Conservation (phyloP, 1,140 invertebrate genomes). For the Papilio glaucus region DNA sequence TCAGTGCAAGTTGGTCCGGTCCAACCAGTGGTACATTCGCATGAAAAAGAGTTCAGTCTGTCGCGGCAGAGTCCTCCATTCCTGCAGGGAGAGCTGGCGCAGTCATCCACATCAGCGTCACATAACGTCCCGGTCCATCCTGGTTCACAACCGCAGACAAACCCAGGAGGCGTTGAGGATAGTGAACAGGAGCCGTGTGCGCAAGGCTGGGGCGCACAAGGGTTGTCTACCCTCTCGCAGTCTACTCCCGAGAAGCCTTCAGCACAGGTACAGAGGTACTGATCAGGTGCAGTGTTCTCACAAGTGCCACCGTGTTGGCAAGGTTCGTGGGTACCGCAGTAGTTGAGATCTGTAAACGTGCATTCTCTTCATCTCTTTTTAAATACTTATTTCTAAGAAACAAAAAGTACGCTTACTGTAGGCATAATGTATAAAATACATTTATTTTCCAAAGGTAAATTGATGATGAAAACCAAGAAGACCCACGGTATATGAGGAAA, state of each 20-base stretch:
- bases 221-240: slow-evolving; percentile 96
- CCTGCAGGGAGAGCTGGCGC: slow-evolving; percentile 92
- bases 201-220: slow-evolving; percentile 95
- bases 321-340: slow-evolving; percentile 98
- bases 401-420: too few species aligned
- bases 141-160: slow-evolving; percentile 92
- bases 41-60: slow-evolving; percentile 85
- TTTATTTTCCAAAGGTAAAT: too few species aligned
- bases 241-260: slow-evolving; percentile 95
- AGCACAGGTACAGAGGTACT: slow-evolving; percentile 95
- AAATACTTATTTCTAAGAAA: too few species aligned
- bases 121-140: slow-evolving; percentile 94
- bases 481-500: too few species aligned
- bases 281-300: slow-evolving; percentile 96
- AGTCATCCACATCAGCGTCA: slow-evolving; percentile 83
- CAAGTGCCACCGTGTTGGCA: slow-evolving; percentile 98
- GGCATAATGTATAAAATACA: too few species aligned
- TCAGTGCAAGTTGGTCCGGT: slow-evolving; percentile 63
- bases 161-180: slow-evolving; percentile 79
- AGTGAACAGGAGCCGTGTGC: slow-evolving; percentile 90
- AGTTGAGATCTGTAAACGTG: slow-evolving; percentile 93
- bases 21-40: slow-evolving; percentile 82
- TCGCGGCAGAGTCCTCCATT: slow-evolving; percentile 93
- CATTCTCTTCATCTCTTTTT: background rate
- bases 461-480: too few species aligned